phyloP scores from a whole-genome alignment of 1,140 invertebrate species.

The Drosophila dunni region DNA sequence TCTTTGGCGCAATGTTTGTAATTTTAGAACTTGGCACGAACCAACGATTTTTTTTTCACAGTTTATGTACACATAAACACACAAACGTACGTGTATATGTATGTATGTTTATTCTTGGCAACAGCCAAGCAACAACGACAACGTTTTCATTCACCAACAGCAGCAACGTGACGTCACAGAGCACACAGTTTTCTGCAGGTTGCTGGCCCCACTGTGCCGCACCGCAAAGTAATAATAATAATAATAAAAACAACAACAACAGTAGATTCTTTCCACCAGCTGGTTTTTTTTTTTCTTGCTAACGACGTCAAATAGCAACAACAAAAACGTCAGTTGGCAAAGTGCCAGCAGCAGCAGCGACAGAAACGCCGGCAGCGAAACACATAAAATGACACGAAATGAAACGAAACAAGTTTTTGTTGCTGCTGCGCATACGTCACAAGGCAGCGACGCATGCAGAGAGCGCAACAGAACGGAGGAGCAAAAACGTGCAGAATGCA shows the following conservation, averaged over 20 bases:
- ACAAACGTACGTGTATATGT: not conserved
- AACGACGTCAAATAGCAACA: slow-evolving; percentile 37
- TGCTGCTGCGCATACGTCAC: slow-evolving; percentile 76
- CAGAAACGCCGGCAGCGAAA: not conserved
- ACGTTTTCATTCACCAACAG: slow-evolving; percentile 52
- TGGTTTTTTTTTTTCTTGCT: slow-evolving; percentile 43
- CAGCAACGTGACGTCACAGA: slow-evolving; percentile 63
- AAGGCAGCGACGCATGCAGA: slow-evolving; percentile 55
- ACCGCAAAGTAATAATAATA: slow-evolving; percentile 10
- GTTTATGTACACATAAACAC: slow-evolving; percentile 24
- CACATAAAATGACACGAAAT: slow-evolving; percentile 35
- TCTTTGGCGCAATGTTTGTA: slow-evolving; percentile 61
- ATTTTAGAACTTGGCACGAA: slow-evolving; percentile 81
- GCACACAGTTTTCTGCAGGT: slow-evolving; percentile 42
- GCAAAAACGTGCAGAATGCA: slow-evolving; percentile 54
- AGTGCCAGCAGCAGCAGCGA: slow-evolving; percentile 48
- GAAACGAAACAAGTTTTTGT: slow-evolving; percentile 66
- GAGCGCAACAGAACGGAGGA: slow-evolving; percentile 12
- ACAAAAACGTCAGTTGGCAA: slow-evolving; percentile 54
- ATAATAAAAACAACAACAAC: slow-evolving; percentile 22
- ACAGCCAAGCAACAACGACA: slow-evolving; percentile 32
- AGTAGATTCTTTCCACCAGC: slow-evolving; percentile 45
- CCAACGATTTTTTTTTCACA: slow-evolving; percentile 17
- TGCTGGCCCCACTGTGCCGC: slow-evolving; percentile 68
- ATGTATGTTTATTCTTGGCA: slow-evolving; percentile 46